phyloP scores from a whole-genome alignment of 2,888 invertebrate genomes.

The Dromius quadrimaculatus region DNA sequence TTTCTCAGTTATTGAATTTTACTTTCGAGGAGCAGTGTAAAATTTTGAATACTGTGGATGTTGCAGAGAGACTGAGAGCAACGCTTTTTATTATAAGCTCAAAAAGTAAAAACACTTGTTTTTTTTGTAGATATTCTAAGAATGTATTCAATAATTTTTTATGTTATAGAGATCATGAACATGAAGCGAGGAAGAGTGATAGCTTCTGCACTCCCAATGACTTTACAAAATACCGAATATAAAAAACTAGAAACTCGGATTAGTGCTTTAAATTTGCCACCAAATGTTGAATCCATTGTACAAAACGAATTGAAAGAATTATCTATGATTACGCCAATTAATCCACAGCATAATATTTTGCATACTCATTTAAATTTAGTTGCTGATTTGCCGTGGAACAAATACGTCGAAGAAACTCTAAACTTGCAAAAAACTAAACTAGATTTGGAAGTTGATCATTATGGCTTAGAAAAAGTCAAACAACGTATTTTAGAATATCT shows the following conservation, averaged over 20 bases:
- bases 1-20: conserved; percentile 6
- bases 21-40: conserved; percentile 32
- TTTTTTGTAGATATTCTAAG: not conserved
- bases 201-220: not conserved
- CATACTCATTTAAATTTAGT: conserved; percentile 69
- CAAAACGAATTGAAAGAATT: conserved; percentile 63
- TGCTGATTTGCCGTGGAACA: conserved; percentile 70
- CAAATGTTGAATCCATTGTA: conserved; percentile 15
- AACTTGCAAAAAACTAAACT: conserved; percentile 66
- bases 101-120: not conserved
- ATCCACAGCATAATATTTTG: conserved; percentile 68
- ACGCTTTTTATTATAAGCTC: conserved; percentile 1
- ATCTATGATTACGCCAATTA: conserved; percentile 66
- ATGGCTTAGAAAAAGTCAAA: conserved; percentile 68
- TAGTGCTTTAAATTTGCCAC: conserved; percentile 24
- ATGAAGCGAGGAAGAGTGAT: too few species aligned
- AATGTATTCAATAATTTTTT: not conserved
- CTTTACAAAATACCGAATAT: conserved; percentile 35
- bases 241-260: conserved; percentile 55
- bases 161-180: not conserved
- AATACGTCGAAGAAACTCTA: conserved; percentile 63
- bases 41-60: conserved; percentile 28
- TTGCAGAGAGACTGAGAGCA: conserved; percentile 18
- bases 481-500: conserved; percentile 68
- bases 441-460: conserved; percentile 68